Conservation (phyloP, 2,888 invertebrate genomes). For the Megalurothrips usitatus region DNA sequence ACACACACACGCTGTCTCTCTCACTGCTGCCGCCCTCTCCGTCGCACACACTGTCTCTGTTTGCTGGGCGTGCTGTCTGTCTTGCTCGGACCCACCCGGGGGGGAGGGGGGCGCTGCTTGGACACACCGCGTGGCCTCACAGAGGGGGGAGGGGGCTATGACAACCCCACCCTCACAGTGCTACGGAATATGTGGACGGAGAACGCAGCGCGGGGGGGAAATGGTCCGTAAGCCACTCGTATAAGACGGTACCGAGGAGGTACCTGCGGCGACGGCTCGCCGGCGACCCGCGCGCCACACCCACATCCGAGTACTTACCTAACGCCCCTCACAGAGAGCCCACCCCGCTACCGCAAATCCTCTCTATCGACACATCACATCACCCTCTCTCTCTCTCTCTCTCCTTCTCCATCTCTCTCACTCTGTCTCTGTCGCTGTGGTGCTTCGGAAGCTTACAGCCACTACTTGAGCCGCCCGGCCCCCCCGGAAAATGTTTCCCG, state of each 20-base stretch:
- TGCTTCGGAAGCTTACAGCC: background rate
- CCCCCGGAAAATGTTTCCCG: background rate
- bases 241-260: no score
- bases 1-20: background rate
- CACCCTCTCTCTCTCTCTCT: background rate
- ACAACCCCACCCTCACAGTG: no score
- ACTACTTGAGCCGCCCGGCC: background rate
- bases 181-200: no score
- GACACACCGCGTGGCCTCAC: no score
- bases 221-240: no score
- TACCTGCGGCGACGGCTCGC: background rate
- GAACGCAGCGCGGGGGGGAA: no score
- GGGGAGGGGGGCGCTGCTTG: no score
- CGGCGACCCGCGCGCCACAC: background rate
- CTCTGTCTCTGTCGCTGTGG: background rate
- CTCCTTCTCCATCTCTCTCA: background rate
- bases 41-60: background rate
- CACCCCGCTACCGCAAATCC: background rate
- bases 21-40: background rate
- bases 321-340: background rate
- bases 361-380: background rate
- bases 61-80: background rate
- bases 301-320: background rate
- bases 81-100: no score
- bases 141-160: no score